Percentiles rank a stretch among this genome's conserved stretches.
Conservation (phyloP, 1,140 invertebrate genomes). For the Coenobita brevimanus region DNA sequence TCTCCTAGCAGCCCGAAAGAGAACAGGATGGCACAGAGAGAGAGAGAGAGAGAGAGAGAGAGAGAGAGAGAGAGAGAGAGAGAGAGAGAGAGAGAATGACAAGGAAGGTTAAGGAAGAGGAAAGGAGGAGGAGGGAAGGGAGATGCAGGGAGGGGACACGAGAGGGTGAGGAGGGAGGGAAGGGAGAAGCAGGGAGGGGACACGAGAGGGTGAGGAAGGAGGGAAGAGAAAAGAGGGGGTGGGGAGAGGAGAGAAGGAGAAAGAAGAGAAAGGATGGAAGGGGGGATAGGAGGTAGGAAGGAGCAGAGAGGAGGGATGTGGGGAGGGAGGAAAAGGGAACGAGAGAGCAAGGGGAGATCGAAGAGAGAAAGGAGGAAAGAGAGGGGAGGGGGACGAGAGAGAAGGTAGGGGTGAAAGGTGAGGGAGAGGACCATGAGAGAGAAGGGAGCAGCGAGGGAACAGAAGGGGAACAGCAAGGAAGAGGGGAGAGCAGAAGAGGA, state of each 20-base stretch:
- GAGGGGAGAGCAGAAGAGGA: not conserved
- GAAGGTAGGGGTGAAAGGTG: not conserved
- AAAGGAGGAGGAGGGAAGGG: not conserved
- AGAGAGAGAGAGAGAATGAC: not conserved
- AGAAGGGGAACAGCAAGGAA: not conserved
- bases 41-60: no score
- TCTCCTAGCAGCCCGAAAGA: no score
- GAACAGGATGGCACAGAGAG: no score
- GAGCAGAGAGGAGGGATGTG: not conserved
- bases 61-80: slow-evolving; percentile 7
- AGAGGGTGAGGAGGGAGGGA: not conserved
- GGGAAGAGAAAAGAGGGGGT: not conserved
- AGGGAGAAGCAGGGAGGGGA: not conserved
- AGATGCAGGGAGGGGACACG: not conserved
- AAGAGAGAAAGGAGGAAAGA: not conserved
- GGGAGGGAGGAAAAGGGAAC: not conserved
- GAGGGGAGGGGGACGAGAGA: not conserved
- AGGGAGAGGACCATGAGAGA: not conserved
- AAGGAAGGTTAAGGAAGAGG: not conserved
- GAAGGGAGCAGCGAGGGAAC: not conserved
- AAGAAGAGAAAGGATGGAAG: not conserved
- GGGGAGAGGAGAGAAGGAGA: not conserved
- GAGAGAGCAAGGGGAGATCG: not conserved
- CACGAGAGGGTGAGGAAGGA: not conserved
- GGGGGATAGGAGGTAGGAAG: not conserved